Base-by-base conservation (phyloP, 2,113 vertebrate species). In the Salvelinus alpinus region DNA sequence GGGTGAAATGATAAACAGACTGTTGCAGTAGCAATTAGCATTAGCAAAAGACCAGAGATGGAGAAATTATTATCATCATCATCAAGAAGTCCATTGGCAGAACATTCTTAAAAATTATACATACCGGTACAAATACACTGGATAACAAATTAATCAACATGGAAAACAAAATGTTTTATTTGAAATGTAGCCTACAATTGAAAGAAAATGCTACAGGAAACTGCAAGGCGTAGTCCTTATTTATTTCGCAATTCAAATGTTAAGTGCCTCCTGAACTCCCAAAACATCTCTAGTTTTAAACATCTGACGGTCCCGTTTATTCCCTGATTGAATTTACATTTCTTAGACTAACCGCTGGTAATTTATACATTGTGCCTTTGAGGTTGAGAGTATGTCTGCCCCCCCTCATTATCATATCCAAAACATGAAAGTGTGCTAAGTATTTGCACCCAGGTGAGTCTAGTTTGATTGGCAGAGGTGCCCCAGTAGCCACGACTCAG, bases 81-180 rank as follows among this genome's bases (percentile, higher is more conserved):
- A 71, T 14, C 2, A 59, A 82, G 76, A 78, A 77, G 76, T 71
- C 73, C 64, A 74, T 24, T 22, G 91, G 70, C 73, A 84, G 74
- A 68, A 73, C 22, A 6, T 5, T 62, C 85, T 76, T 13, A 64
- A 27, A 66, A 25, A 24, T 11, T 2, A 18, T 14, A 14, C 24
- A 38, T 38, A 38, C 25, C 1, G 25, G 25, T 25, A 25, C 2
- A 5, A 66, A 27, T 5, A 27, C 11, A 57, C 16, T 13, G 12
- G 51, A 57, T 20, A 20, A 57, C 18, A 57, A 38, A 38, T 38
- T 0, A 38, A 38, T 9, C 18, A 18, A 57, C 4, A 13, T 57
- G 16, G 3, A 57, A 7, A 34, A 34, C 34, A 7, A 34, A 18
- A 38, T 44, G 4, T 44, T 11, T 11, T 44, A 44, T 44, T 44